Conservation (phyloP, 1,140 invertebrate species). For the Pseudomyrmex concolor region DNA sequence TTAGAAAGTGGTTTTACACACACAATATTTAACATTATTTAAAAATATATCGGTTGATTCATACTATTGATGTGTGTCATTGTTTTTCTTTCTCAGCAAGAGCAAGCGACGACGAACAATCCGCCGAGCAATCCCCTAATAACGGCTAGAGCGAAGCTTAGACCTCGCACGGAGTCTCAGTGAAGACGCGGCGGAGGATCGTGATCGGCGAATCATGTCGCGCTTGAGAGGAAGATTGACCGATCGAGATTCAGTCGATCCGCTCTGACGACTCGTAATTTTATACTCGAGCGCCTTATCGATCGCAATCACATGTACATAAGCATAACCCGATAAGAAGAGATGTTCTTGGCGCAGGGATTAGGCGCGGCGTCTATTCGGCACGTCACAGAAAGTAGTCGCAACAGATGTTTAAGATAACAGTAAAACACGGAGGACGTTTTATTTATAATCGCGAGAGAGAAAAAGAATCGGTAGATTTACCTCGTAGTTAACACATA, state of each 20-base stretch:
- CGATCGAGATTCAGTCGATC: background rate
- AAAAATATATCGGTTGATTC: too few species aligned
- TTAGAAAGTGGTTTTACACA: too few species aligned
- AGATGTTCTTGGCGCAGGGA: slow-evolving; percentile 24
- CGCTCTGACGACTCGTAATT: background rate
- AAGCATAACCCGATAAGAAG: slow-evolving; percentile 54
- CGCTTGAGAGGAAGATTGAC: background rate
- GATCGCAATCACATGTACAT: slow-evolving; percentile 51
- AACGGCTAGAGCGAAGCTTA: slow-evolving; percentile 83
- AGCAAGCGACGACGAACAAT: slow-evolving; percentile 76
- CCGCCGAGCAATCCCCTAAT: slow-evolving; percentile 80
- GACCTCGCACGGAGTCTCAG: slow-evolving; percentile 82
- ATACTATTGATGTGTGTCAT: too few species aligned
- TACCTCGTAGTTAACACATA: background rate
- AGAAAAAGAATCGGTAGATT: background rate
- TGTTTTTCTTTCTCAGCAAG: slow-evolving; percentile 71
- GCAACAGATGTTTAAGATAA: slow-evolving; percentile 24
- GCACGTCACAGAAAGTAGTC: background rate
- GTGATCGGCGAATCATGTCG: slow-evolving; percentile 22
- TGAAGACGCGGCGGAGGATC: slow-evolving; percentile 64
- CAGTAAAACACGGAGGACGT: background rate
- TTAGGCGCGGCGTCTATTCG: slow-evolving; percentile 30
- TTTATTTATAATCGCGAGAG: background rate
- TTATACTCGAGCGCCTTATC: slow-evolving; percentile 48
- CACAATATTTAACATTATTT: too few species aligned